Base-by-base conservation (phyloP, 2,797 vertebrate species). In the Falco biarmicus region DNA sequence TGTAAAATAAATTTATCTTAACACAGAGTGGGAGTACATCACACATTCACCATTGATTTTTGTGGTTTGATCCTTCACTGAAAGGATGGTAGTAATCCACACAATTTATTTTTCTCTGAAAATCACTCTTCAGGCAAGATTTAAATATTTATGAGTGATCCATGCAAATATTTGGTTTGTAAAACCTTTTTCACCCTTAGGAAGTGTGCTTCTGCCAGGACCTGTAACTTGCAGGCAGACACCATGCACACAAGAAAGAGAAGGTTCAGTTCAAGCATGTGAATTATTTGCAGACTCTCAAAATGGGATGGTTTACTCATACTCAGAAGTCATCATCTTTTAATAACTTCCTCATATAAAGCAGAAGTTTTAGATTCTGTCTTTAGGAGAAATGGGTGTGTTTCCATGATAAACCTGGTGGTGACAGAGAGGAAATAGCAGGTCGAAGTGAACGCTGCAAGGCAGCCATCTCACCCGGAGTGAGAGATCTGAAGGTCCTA, bases 81-180 rank as follows among this genome's bases (percentile, higher is more conserved):
- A 64, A 80, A 93, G 16, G n/a, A 57, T 48, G 54, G 61, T 60
- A 92, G 47, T 93, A 93, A 91, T 89, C 71, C 77, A n/a, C 22
- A 76, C 69, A 77, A 93, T 89, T 89, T 63, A 45, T 87, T 84
- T 95, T 89, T 74, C 47, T 79, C 87, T 80, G 71, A 94, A 96
- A 92, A 91, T 89, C 71, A 76, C 11, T 93, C 50, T 91, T 93
- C 37, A 65, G 88, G 50, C 11, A 87, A 73, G 66, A 68, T 43
- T 96, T 95, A 90, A 96, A 65, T 96, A 93, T 94, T 93, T 95
- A 63, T 75, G 18, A 29, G 39, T 37, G 39, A 78, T 74, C 63
- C 54, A 65, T 81, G 50, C 59, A 43, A 81, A 89, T 96, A 73
- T 76, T 89, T 91, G 11, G 19, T 91, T 97, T 92, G 28, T 31